phyloP scores from a whole-genome alignment of 2,888 invertebrate genomes.

The Chalcis sispes region DNA sequence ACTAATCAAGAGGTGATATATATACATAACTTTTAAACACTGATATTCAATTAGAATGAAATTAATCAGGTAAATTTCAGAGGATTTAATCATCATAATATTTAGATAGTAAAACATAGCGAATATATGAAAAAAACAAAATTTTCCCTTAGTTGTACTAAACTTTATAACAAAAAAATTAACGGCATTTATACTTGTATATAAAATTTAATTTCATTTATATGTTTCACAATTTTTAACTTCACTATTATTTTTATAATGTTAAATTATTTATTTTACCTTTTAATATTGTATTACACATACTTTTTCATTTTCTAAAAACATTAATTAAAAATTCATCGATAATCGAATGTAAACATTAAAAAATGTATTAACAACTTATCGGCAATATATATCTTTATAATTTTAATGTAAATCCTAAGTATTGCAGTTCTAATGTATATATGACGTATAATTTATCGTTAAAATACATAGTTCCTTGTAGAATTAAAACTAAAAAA shows the following conservation, averaged over 20 bases:
- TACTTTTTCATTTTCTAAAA: no score
- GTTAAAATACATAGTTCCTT: constrained; percentile 28
- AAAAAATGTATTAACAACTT: not conserved
- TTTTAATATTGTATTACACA: no score
- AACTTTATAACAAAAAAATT: constrained; percentile 33
- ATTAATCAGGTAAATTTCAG: not conserved
- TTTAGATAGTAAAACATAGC: not conserved
- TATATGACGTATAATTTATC: not conserved
- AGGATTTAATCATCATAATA: not conserved
- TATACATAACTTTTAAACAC: no score
- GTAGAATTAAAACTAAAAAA: constrained; percentile 19
- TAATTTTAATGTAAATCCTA: constrained; percentile 5
- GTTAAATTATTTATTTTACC: not conserved
- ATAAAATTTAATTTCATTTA: constrained; percentile 1
- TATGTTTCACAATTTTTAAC: not conserved
- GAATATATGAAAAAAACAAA: not conserved
- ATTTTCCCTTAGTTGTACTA: constrained; percentile 13
- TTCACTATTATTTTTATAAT: not conserved
- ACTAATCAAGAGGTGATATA: no score
- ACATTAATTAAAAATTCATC: not conserved
- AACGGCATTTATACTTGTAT: constrained; percentile 36
- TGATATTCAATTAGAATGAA: not conserved
- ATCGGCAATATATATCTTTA: constrained; percentile 1
- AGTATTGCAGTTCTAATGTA: no score
- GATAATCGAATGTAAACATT: not conserved